Base-by-base conservation (phyloP, 2,113 vertebrate genomes). In the Oplegnathus fasciatus region DNA sequence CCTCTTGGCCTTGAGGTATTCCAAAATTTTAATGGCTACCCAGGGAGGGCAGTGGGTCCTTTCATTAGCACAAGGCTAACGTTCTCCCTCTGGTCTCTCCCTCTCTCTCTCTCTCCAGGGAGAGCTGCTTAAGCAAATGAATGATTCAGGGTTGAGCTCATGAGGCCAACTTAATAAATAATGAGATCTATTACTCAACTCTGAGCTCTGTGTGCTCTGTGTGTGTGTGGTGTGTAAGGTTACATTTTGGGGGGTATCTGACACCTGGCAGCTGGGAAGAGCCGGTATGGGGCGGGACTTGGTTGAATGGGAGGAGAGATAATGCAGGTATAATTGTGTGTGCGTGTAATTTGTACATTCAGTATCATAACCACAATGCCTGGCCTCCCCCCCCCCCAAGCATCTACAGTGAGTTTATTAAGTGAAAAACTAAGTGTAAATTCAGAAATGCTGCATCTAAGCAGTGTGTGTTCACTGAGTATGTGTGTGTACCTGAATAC, bases 141-240 rank as follows among this genome's bases (percentile, higher is more conserved):
- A 98, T 97, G 96, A 98, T 98, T 98, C 97, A 98, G 95, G 92
- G 86, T 93, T 92, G 95, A 96, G 92, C 96, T 97, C 95, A 96
- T 95, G 95, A 96, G 94, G 95, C 94, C 95, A 96, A 75, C 95
- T 96, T 96, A 97, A 97, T 98, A 98, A 98, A 94, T 95, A 94
- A 97, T 97, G 96, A 97, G 96, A 89, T 96, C 93, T 96, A 97
- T 97, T 96, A 97, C 97, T 96, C 96, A 97, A 96, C 96, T 95
- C 48, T 96, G 93, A 76, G 94, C 93, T 62, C 48, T 70, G 82
- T 74, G 80, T 68, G 67, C 52, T 69, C 24, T 85, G 28, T 86
- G n/a, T n/a, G 65, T 79, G 68, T 78, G 87, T 75, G 81, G n/a
- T 89, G 93, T 93, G 87, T 94, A 96, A 91, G 95, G 97, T 98